phyloP scores from a whole-genome alignment of 2,888 invertebrate species.

The Orthosia gothica region DNA sequence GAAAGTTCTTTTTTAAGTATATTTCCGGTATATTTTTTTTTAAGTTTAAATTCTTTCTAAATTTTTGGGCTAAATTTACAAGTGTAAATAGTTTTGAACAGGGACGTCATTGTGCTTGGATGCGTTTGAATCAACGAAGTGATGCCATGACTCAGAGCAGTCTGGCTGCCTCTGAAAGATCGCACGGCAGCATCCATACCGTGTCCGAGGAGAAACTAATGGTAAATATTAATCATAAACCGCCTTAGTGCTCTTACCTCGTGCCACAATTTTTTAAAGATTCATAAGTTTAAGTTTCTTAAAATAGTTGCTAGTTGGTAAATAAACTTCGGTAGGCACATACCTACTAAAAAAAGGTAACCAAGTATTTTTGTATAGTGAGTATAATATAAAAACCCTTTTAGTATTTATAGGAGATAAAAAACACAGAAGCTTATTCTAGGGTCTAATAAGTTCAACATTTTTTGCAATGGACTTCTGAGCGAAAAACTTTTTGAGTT shows the following conservation, averaged over 20 bases:
- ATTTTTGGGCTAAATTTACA: conserved; percentile 19
- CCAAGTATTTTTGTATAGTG: too few species aligned
- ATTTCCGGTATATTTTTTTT: too few species aligned
- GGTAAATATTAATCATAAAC: conserved; percentile 72
- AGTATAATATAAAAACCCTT: too few species aligned
- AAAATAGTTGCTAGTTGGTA: too few species aligned
- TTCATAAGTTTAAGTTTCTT: too few species aligned
- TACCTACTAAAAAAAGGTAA: too few species aligned
- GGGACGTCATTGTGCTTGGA: conserved; percentile 41
- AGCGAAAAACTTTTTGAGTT: not conserved
- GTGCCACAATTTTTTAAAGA: too few species aligned
- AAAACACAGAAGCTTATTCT: not conserved
- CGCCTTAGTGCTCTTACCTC: too few species aligned
- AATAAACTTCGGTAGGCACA: too few species aligned
- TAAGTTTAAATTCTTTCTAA: too few species aligned
- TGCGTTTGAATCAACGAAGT: conserved; percentile 66
- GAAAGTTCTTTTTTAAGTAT: not conserved
- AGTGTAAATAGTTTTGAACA: conserved; percentile 27
- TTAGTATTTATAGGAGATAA: too few species aligned
- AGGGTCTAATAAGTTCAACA: not conserved
- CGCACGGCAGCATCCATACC: conserved; percentile 81
- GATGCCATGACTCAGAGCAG: conserved; percentile 88
- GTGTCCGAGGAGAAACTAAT: conserved; percentile 89
- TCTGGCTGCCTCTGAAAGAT: conserved; percentile 80
- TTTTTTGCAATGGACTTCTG: not conserved